These are phyloP conservation scores for Craseonycteris thonglongyai DNA, from an alignment of 2,113 vertebrate genomes.

Conservation along the genomic window DNA sequence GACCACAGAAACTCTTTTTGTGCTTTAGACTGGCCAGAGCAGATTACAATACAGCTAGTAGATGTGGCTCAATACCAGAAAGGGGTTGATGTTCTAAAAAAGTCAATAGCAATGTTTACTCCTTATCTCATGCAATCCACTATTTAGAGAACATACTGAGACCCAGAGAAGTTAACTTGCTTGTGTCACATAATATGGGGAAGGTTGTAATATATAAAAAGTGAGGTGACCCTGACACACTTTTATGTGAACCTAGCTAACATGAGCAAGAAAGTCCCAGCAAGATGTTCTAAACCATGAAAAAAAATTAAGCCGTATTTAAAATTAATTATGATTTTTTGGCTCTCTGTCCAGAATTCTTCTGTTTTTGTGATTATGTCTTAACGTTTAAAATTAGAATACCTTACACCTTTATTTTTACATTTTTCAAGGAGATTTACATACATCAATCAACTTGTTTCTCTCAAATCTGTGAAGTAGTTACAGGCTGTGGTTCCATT, in stretches of 20 bases:
- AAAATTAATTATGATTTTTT: neutral
- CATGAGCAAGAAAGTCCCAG: neutral
- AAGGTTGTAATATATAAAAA: neutral
- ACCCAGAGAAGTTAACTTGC: no score
- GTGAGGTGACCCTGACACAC: neutral
- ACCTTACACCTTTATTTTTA: neutral
- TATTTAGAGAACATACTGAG: neutral
- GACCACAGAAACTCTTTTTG: neutral
- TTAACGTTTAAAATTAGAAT: neutral
- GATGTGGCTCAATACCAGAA: neutral
- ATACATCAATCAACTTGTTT: neutral
- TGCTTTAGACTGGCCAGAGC: neutral
- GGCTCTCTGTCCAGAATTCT: neutral
- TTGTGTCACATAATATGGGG: neutral
- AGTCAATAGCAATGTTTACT: neutral
- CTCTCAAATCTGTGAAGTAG: neutral
- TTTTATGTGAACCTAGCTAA: neutral
- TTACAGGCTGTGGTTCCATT: neutral
- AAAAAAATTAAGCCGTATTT: neutral
- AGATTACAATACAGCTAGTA: neutral
- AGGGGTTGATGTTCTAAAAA: neutral
- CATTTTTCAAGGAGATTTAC: neutral
- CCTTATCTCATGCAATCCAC: neutral
- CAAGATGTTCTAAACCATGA: neutral
- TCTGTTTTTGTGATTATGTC: neutral